A percentile compares a stretch with the other conserved stretches of the same genome.
Conservation (phyloP, 2,113 vertebrate species). For the Micronycteris hirsuta region DNA sequence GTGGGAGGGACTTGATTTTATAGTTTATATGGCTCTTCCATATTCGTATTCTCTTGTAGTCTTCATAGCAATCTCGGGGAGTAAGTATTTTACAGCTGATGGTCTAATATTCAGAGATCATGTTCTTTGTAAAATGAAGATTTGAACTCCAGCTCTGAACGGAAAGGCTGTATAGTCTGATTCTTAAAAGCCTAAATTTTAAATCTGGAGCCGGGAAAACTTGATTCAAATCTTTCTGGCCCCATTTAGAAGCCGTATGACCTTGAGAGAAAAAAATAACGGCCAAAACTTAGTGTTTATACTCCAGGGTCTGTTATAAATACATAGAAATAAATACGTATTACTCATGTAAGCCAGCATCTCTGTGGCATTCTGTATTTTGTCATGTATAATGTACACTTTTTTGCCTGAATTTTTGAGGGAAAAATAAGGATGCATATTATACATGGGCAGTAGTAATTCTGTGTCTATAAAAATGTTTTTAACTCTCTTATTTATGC, state of each 20-base stretch:
- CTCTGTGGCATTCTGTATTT: neutral
- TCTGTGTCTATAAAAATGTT: too few species aligned
- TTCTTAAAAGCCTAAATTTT: neutral
- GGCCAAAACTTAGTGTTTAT: neutral
- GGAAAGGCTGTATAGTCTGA: neutral
- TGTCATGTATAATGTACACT: too few species aligned
- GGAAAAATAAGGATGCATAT: too few species aligned
- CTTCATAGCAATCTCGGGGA: neutral
- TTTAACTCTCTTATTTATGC: too few species aligned
- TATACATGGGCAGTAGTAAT: too few species aligned
- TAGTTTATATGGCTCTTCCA: neutral
- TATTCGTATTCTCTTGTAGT: neutral
- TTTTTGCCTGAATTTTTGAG: too few species aligned
- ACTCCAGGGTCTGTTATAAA: neutral
- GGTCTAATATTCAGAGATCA: neutral
- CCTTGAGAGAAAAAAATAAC: neutral
- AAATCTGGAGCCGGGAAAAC: neutral
- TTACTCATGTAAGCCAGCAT: neutral
- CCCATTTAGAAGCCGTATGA: neutral
- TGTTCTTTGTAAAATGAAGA: slow-evolving; percentile 27
- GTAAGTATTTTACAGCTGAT: neutral
- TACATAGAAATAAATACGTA: neutral
- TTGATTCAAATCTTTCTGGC: neutral
- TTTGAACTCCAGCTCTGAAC: neutral
- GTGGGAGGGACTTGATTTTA: neutral